phyloP scores from a whole-genome alignment of 2,888 invertebrate genomes.

The Brachynemurus nebulosus region DNA sequence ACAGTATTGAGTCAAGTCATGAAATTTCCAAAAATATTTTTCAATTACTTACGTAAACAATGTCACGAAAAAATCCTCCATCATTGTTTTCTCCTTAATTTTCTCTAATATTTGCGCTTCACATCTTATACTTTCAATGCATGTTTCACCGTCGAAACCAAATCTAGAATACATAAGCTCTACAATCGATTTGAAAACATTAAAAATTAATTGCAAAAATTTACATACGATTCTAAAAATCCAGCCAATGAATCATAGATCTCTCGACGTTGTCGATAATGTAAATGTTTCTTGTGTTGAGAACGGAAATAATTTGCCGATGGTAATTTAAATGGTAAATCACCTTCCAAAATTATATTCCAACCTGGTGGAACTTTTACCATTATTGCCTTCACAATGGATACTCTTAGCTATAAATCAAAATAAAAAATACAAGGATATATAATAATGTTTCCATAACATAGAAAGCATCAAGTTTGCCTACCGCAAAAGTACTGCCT shows the following conservation, averaged over 20 bases:
- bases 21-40: neutral
- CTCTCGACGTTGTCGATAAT: slow-evolving; percentile 38
- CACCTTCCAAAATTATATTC: slow-evolving; percentile 43
- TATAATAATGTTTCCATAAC: neutral
- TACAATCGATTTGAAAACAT: neutral
- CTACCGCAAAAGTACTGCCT: slow-evolving; percentile 32
- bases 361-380: slow-evolving; percentile 40
- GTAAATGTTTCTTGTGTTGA: slow-evolving; percentile 25
- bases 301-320: slow-evolving; percentile 29
- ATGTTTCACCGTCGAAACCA: slow-evolving; percentile 46
- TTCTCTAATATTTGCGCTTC: slow-evolving; percentile 44
- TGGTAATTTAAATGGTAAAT: slow-evolving; percentile 40
- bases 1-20: neutral
- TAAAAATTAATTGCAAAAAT: neutral
- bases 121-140: slow-evolving; percentile 53
- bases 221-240: slow-evolving; percentile 35
- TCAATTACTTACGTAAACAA: slow-evolving; percentile 41
- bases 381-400: slow-evolving; percentile 41
- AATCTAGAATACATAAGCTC: slow-evolving; percentile 33
- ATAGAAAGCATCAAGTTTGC: slow-evolving; percentile 20
- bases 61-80: slow-evolving; percentile 49
- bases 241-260: slow-evolving; percentile 35
- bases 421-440: too few species aligned
- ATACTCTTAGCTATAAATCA: slow-evolving; percentile 38
- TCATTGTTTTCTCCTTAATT: slow-evolving; percentile 44